phyloP scores from a whole-genome alignment of 2,888 invertebrate species.

The Muscina levida region DNA sequence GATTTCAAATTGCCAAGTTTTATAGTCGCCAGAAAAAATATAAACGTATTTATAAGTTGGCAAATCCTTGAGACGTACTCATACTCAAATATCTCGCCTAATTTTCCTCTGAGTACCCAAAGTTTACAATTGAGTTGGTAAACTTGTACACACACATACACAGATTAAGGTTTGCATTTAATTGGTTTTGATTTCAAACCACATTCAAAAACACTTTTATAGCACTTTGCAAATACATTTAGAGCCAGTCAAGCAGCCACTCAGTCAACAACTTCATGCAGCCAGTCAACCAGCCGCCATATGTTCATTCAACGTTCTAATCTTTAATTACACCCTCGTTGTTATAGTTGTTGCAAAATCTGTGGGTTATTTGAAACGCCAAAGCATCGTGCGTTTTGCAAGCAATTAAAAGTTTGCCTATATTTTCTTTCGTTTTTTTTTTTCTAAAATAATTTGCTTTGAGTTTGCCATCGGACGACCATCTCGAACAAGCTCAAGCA shows the following conservation, averaged over 20 bases:
- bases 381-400: slow-evolving; percentile 20
- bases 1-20: slow-evolving; percentile 28
- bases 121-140: too few species aligned
- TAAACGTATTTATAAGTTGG: neutral
- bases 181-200: slow-evolving; percentile 23
- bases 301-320: neutral
- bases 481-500: neutral
- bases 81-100: too few species aligned
- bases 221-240: neutral
- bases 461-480: neutral
- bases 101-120: too few species aligned
- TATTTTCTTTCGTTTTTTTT: neutral
- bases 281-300: neutral
- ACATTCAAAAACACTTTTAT: neutral
- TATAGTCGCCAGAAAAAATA: slow-evolving; percentile 8
- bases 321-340: slow-evolving; percentile 5
- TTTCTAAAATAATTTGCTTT: slow-evolving; percentile 18
- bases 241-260: neutral
- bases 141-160: too few species aligned
- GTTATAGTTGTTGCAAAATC: too few species aligned
- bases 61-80: neutral
- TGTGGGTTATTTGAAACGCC: slow-evolving; percentile 5
- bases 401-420: slow-evolving; percentile 12
- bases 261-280: too few species aligned
- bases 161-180: slow-evolving; percentile 6